Evolutionary conservation across 2,113 vertebrate species (phyloP).

Genomic region (Elgaria multicarinata): DNA sequence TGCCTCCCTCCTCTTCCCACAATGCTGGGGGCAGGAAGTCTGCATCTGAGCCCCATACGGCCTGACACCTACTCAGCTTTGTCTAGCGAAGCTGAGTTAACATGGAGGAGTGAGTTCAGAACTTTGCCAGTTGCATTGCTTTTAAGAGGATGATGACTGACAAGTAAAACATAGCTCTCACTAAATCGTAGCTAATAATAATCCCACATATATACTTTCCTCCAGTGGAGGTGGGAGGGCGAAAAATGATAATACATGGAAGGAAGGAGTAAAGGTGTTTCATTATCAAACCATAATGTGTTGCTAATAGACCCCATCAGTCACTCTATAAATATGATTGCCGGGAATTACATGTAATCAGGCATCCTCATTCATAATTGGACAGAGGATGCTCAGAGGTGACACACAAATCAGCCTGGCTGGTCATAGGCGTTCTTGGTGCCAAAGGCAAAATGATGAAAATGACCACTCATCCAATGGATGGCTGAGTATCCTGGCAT

Average conservation of each 20-base stretch:
- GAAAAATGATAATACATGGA: constrained; percentile 2
- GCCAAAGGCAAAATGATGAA: not conserved
- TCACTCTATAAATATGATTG: constrained; percentile 11
- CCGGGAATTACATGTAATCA: constrained; percentile 16
- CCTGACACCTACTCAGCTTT: not conserved
- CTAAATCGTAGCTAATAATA: constrained; percentile 18
- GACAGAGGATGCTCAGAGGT: not conserved
- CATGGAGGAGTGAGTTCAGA: not conserved
- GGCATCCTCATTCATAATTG: constrained; percentile 8
- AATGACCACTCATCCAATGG: not conserved
- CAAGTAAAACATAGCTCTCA: constrained; percentile 12
- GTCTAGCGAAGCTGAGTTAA: not conserved
- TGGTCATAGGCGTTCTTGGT: not conserved
- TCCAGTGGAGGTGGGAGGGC: not conserved
- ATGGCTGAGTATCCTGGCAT: not conserved
- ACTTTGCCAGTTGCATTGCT: not conserved
- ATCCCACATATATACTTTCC: not conserved
- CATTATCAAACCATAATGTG: constrained; percentile 28
- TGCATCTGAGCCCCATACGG: too few relatives aligned
- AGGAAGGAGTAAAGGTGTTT: constrained; percentile 25
- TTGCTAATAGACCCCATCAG: constrained; percentile 20
- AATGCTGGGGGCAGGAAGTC: not conserved
- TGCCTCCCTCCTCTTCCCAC: not conserved
- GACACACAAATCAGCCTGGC: not conserved
- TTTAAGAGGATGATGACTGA: not conserved